Evolutionary conservation across 1,140 invertebrate species (phyloP), one percentile per base, ranked within the genome.

Genomic region (Danaus melanippus): DNA sequence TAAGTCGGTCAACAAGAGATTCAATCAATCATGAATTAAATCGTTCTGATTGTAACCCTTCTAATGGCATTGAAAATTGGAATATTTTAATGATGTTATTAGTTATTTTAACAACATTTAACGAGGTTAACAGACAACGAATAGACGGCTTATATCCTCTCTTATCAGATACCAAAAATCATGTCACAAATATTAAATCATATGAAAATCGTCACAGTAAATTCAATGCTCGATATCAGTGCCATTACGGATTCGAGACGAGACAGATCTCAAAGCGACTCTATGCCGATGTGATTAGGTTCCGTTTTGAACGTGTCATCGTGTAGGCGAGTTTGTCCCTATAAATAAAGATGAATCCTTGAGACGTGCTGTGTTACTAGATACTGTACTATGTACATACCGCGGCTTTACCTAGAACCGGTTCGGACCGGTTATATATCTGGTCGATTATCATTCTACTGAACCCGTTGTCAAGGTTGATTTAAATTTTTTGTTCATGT

Each of bases 261-360:
- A 12, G 6, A 46, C n/a, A 0, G n/a, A 42, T n/a, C 10, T 15
- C 45, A 46, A 51, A 12, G 12, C 1, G 10, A 45, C 55, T 53
- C 32, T 59, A 59, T 50, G n/a, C 9, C 10, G 9, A 12, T 46
- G 46, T 2, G 2, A 12, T 48, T 56, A 53, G 53, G 57, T 50
- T 15, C n/a, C 15, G 46, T 59, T 41, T 60, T 9, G 46, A 45
- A 39, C 43, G 50, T 39, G 40, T 49, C 9, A 2, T 9, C 12
- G 40, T 48, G 43, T 54, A 56, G 58, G 61, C 54, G 56, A 59
- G 46, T 63, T 47, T 59, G 56, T 57, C 47, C 48, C 46, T 64
- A 60, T 64, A 64, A 64, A 69, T 69, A 69, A 56, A 67, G 62
- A 69, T 69, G 56, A 55, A 69, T 64, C 59, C 64, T 67, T 69